Evolutionary conservation across 2,888 invertebrate species (phyloP).

Genomic region (Adelphocoris suturalis): DNA sequence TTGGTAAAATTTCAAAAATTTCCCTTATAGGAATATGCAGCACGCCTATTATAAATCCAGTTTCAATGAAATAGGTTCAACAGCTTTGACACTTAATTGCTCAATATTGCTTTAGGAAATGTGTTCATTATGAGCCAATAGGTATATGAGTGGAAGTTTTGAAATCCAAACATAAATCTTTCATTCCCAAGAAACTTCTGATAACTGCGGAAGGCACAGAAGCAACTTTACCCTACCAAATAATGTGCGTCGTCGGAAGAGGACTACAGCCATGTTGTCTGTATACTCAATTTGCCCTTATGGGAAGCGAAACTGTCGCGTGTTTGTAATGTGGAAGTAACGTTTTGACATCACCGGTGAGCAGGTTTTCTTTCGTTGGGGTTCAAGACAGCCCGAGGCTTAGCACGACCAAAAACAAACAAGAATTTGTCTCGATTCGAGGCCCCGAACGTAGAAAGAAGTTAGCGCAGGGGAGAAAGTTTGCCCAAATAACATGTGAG

Average conservation of each 20-base stretch:
- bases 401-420: constrained; percentile 63
- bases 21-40: no score
- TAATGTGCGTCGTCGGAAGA: neutral
- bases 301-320: neutral
- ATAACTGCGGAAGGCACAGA: no score
- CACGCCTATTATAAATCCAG: no score
- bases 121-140: no score
- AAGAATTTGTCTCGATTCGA: constrained; percentile 65
- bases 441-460: constrained; percentile 44
- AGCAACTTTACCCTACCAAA: no score
- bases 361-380: neutral
- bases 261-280: neutral
- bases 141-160: no score
- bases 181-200: no score
- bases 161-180: no score
- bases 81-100: no score
- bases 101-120: no score
- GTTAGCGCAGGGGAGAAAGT: constrained; percentile 47
- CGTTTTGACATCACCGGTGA: constrained; percentile 30
- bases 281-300: constrained; percentile 8
- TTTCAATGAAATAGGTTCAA: no score
- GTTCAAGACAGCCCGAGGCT: neutral
- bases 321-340: constrained; percentile 29
- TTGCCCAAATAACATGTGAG: constrained; percentile 57
- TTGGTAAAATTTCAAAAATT: no score